Evolutionary conservation across 1,140 invertebrate genomes (phyloP).

Genomic region (Liolophura sinensis): DNA sequence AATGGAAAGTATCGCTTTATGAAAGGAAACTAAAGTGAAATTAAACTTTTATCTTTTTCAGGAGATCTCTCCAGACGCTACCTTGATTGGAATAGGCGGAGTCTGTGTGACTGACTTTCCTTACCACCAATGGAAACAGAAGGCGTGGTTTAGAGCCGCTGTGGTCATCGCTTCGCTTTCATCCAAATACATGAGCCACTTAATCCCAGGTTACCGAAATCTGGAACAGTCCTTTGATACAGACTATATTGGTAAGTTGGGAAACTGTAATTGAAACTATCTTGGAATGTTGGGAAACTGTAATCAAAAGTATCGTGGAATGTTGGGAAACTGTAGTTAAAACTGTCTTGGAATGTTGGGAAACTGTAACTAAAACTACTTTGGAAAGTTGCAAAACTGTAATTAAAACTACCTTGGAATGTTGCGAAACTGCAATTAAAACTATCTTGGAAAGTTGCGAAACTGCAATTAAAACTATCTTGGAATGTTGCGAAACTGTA

Average conservation of each 20-base stretch:
- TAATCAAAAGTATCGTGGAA: background rate
- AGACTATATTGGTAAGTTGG: slow-evolving; percentile 42
- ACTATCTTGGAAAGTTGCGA: too few species aligned
- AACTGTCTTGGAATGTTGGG: too few species aligned
- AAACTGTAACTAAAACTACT: too few species aligned
- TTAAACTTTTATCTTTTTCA: slow-evolving; percentile 15
- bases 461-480: too few species aligned
- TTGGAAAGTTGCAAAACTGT: too few species aligned
- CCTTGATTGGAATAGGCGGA: slow-evolving; percentile 46
- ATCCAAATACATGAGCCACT: slow-evolving; percentile 38
- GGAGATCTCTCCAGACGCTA: slow-evolving; percentile 28
- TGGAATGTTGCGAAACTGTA: too few species aligned
- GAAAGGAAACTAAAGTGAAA: background rate
- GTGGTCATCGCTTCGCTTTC: slow-evolving; percentile 40
- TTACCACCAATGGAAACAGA: slow-evolving; percentile 43
- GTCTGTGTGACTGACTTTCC: slow-evolving; percentile 43
- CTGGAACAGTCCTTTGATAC: slow-evolving; percentile 43
- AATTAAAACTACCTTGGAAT: too few species aligned
- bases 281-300: too few species aligned
- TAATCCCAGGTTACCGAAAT: slow-evolving; percentile 49
- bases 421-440: too few species aligned
- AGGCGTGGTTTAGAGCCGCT: slow-evolving; percentile 48
- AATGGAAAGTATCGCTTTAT: too few species aligned
- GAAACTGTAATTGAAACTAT: too few species aligned
- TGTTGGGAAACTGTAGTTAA: background rate